These are phyloP conservation scores for Oreotrochilus melanogaster DNA, from an alignment of 2,113 vertebrate genomes.

Conservation along the genomic window DNA sequence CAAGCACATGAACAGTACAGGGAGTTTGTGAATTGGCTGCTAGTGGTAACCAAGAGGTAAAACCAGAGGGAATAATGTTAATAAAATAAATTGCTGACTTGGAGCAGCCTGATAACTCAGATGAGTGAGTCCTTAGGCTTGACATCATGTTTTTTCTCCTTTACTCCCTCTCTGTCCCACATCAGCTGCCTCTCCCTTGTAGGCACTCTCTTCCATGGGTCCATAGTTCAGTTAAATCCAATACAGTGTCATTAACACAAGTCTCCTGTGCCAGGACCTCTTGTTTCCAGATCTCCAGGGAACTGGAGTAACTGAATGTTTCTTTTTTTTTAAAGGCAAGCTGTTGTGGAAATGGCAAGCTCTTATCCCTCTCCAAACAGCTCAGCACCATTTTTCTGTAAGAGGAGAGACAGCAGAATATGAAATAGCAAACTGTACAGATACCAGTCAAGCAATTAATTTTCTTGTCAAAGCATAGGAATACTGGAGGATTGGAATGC, in stretches of 20 bases:
- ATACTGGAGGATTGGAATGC: not conserved
- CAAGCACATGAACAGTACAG: not conserved
- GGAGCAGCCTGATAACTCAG: constrained; percentile 33
- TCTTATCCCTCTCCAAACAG: not conserved
- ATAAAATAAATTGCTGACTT: constrained; percentile 69
- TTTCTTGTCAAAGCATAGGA: not conserved
- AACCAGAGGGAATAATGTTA: constrained; percentile 51
- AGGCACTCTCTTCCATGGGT: not conserved
- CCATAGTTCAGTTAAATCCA: not conserved
- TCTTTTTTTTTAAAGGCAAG: not conserved
- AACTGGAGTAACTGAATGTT: not conserved
- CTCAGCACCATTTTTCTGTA: not conserved
- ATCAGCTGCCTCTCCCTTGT: constrained; percentile 22
- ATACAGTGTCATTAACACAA: not conserved
- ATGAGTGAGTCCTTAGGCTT: constrained; percentile 29
- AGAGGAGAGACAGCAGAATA: not conserved
- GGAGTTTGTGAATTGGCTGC: constrained; percentile 55
- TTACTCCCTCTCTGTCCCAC: not conserved
- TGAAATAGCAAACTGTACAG: not conserved
- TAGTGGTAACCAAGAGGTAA: not conserved
- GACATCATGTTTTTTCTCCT: constrained; percentile 45
- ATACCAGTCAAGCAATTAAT: not conserved
- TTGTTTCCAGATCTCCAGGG: not conserved
- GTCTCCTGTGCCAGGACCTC: not conserved
- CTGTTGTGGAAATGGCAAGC: not conserved